Conservation (phyloP, 2,888 invertebrate genomes). For the Acanthosepion lycidas region DNA sequence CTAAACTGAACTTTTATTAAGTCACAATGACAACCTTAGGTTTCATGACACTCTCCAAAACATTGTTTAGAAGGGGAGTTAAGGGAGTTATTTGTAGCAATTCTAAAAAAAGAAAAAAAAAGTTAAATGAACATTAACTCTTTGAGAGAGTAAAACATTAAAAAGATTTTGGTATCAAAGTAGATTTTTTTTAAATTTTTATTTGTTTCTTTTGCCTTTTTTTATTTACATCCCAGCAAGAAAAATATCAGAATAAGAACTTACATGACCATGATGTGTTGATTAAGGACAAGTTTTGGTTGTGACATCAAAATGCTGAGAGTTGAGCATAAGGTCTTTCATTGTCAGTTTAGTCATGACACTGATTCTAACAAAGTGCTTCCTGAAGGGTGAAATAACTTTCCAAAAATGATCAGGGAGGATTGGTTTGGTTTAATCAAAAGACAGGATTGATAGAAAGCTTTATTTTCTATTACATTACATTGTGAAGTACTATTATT, state of each 20-base stretch:
- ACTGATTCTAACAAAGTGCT: background rate
- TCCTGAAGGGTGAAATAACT: background rate
- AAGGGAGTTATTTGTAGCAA: background rate
- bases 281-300: background rate
- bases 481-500: background rate
- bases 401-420: background rate
- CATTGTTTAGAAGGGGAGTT: background rate
- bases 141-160: background rate
- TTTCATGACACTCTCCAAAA: slow-evolving; percentile 8
- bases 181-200: background rate
- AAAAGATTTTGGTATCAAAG: background rate
- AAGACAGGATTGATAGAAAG: background rate
- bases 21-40: background rate
- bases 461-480: background rate
- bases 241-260: background rate
- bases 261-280: background rate
- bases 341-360: background rate
- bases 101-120: too few species aligned
- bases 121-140: background rate
- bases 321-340: background rate
- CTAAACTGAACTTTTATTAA: background rate
- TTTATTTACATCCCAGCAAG: background rate
- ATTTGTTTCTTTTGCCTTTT: background rate
- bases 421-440: background rate
- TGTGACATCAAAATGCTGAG: background rate